Evolutionary conservation across 2,113 vertebrate species (phyloP), one percentile per base, ranked within the genome.

Genomic region (Fregata magnificens): DNA sequence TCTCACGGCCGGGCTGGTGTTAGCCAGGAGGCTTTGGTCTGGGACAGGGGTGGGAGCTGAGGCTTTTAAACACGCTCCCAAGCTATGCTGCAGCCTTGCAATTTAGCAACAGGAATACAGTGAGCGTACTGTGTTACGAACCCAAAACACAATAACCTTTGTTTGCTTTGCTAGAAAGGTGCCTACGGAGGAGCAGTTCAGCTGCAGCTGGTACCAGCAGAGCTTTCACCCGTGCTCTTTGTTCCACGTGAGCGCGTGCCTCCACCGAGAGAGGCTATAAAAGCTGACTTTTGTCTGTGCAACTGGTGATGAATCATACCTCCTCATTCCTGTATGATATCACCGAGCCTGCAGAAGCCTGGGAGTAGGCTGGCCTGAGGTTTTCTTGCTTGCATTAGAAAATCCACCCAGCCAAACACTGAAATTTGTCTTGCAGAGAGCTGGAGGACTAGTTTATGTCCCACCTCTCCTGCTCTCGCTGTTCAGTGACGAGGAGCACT

Each of bases 301-400:
- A 5, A 21, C 32, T 2, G 58, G 38, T 45, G 84, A 82, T 95
- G 95, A 97, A 96, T 96, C 95, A 95, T 69, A 55, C 73, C 95
- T 96, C 91, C 95, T 93, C 88, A 72, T 88, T 96, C 84, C 96
- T 90, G 92, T 13, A 18, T 92, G 96, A 95, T 95, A 95, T 96
- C 93, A 96, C 93, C 24, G 7, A 63, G 65, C 79, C 63, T 67
- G 40, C 67, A 69, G 79, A 47, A 84, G 85, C 2, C 86, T 87
- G 93, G n/a, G 80, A 93, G 79, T 11, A 62, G 96, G 79, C 85
- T 88, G 90, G 42, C 70, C 70, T 47, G 80, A 96, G 82, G 40
- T 85, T 93, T 95, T 40, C 53, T 59, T 9, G 53, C 81, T 91
- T 40, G 44, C 6, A 0, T 52, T 88, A 38, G 86, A 53, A 78